Conservation (phyloP, 2,113 vertebrate genomes). For the Ammodytes marinus region DNA sequence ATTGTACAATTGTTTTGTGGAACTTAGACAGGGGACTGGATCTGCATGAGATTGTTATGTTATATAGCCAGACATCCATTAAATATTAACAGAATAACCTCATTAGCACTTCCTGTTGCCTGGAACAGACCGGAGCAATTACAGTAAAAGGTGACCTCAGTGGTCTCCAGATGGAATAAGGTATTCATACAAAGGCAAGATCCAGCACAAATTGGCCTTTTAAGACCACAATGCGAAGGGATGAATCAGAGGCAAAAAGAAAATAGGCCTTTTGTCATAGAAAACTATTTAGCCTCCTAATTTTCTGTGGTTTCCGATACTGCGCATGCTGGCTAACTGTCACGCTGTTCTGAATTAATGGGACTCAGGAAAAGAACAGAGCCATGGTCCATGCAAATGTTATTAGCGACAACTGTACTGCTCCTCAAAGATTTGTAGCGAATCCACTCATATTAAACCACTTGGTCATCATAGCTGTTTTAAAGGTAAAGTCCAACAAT, state of each 20-base stretch:
- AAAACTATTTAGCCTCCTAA: too few species aligned
- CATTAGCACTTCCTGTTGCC: neutral
- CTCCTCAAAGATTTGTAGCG: neutral
- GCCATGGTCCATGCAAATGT: neutral
- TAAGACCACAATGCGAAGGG: neutral
- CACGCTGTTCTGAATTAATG: neutral
- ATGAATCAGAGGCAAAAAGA: conserved; percentile 14
- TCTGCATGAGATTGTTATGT: neutral
- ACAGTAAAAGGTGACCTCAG: conserved; percentile 36
- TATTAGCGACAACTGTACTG: neutral
- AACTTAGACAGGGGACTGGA: neutral
- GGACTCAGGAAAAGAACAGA: neutral
- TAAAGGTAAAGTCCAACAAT: neutral
- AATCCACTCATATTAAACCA: neutral
- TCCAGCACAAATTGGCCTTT: conserved; percentile 18
- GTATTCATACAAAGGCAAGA: neutral
- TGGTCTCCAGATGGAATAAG: neutral
- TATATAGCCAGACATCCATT: neutral
- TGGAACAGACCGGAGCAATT: conserved; percentile 10
- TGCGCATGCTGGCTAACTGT: too few species aligned
- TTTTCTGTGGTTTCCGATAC: too few species aligned
- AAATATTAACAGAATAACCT: conserved; percentile 30
- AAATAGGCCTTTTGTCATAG: too few species aligned
- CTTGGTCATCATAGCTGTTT: neutral
- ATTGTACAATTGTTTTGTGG: neutral